Base-by-base conservation (phyloP, 2,888 invertebrate species). In the Napeogenes sylphis region DNA sequence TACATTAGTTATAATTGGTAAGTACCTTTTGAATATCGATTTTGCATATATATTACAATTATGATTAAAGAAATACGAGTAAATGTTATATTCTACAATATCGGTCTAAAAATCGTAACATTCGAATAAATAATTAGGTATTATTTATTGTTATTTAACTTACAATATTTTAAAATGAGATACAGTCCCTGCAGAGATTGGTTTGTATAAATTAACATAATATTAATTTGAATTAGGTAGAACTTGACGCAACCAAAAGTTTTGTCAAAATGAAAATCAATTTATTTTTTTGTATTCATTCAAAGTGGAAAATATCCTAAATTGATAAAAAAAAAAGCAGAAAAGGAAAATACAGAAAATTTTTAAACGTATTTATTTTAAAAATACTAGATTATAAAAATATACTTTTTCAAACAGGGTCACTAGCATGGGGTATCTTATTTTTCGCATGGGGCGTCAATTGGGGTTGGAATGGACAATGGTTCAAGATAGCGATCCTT, bases 381-480 rank as follows among this genome's bases (percentile, higher is more conserved):
- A 42, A 10, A 10, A 10, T 42, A 10, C 10, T 10, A 42, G 8
- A 42, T 5, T 6, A n/a, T n/a, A 2, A 14, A 13, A 14, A 3
- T 14, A 47, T 47, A 14, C n/a, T 47, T 6, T n/a, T 51, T 30
- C 12, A 3, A 62, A 12, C 67, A 89, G 90, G 85, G 4, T 60
- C 81, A 61, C 68, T 82, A 67, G 66, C 75, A 72, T 90, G 90
- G 90, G 83, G 82, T 10, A 46, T 83, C 4, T 63, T 85, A 21
- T 89, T 84, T 83, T 74, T 75, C 56, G 75, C 79, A 3, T 87
- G 77, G 64, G 87, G 86, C 35, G 79, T 82, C 0, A 75, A 71
- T 21, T 90, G 88, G 89, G 66, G 74, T 21, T 85, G 81, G 82
- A 72, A 82, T 55, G 89, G 87, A 0, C 73, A 73, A 0, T 88